Percentiles rank a stretch among this genome's conserved stretches.
Evolutionary conservation across 2,113 vertebrate species (phyloP).

Genomic region (Coregonus clupeaformis): DNA sequence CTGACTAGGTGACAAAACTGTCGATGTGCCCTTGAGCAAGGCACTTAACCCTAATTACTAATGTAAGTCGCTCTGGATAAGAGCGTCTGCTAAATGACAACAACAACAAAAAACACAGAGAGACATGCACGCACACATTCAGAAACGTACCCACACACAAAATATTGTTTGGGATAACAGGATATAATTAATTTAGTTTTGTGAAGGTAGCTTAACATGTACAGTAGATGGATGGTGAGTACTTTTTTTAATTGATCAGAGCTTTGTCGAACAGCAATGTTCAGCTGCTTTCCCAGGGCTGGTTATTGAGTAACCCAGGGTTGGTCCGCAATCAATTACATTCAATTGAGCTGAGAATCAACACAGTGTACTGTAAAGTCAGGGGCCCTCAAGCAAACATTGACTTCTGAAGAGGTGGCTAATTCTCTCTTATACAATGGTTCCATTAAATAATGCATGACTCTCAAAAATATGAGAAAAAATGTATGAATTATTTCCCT

Average conservation of each 20-base stretch:
- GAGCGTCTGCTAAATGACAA: no score
- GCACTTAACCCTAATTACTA: no score
- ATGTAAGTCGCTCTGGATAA: no score
- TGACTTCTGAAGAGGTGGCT: slow-evolving; percentile 13
- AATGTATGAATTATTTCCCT: slow-evolving; percentile 10
- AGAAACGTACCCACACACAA: slow-evolving; percentile 24
- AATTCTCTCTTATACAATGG: slow-evolving; percentile 7
- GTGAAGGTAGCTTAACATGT: background rate
- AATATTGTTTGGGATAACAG: slow-evolving; percentile 19
- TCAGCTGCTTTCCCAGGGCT: slow-evolving; percentile 25
- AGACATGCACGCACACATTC: background rate
- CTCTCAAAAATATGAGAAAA: slow-evolving; percentile 1
- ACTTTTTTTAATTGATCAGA: slow-evolving; percentile 37
- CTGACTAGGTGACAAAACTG: no score
- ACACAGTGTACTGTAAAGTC: slow-evolving; percentile 34
- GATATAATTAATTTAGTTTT: background rate
- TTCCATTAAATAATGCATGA: slow-evolving; percentile 4
- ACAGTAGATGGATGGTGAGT: background rate
- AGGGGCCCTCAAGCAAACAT: slow-evolving; percentile 29
- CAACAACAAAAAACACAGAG: no score
- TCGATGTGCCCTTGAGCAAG: no score
- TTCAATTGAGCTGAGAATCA: slow-evolving; percentile 59
- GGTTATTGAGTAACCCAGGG: slow-evolving; percentile 48
- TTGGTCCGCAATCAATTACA: slow-evolving; percentile 49
- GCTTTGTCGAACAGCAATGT: slow-evolving; percentile 35